phyloP scores from a whole-genome alignment of 1,140 invertebrate genomes.

The Lepidurus arcticus region DNA sequence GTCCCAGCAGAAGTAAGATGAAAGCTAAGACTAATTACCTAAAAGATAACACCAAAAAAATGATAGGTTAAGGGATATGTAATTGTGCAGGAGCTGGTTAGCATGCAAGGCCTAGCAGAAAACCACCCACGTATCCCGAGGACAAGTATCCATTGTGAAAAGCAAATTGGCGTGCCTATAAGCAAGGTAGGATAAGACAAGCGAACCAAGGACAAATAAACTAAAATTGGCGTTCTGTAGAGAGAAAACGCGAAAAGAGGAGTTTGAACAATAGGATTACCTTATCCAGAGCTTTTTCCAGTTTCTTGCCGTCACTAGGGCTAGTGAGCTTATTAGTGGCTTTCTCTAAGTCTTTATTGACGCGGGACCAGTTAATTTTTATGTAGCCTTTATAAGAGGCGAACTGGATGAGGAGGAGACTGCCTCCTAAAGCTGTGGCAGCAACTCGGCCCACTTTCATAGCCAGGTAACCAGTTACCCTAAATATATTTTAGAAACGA shows the following conservation, averaged over 20 bases:
- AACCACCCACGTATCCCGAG: constrained; percentile 76
- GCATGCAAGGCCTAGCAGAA: constrained; percentile 71
- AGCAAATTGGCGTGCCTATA: constrained; percentile 68
- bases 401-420: constrained; percentile 80
- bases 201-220: constrained; percentile 35
- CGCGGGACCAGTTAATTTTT: constrained; percentile 81
- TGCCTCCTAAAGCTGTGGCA: constrained; percentile 78
- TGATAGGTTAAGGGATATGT: neutral
- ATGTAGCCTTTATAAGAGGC: constrained; percentile 89
- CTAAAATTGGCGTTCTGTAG: constrained; percentile 23
- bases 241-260: constrained; percentile 15
- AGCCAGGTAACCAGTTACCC: constrained; percentile 80
- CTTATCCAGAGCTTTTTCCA: constrained; percentile 63
- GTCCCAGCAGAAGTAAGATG: no score
- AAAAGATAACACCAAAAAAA: constrained; percentile 5
- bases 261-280: constrained; percentile 48
- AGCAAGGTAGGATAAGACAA: constrained; percentile 43
- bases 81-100: constrained; percentile 20
- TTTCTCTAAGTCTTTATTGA: constrained; percentile 73
- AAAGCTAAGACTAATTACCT: neutral
- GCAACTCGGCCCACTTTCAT: constrained; percentile 88
- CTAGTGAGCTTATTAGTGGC: constrained; percentile 69
- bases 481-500: constrained; percentile 42
- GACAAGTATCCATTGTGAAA: constrained; percentile 68
- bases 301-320: constrained; percentile 61